These are phyloP conservation scores for Zaprionus lineosus DNA, from an alignment of 2,888 invertebrate species.

Conservation along the genomic window DNA sequence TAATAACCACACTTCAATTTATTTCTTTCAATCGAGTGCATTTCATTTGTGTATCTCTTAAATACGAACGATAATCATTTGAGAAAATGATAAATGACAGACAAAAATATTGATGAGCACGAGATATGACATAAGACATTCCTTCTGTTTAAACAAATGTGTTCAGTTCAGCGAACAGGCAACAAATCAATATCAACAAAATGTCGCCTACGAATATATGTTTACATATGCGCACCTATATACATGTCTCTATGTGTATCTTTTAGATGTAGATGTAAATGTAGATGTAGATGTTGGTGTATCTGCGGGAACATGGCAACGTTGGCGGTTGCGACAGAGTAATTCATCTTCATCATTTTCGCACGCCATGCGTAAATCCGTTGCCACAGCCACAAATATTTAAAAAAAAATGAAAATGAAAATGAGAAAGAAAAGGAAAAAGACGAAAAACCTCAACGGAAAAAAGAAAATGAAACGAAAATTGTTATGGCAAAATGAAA, in stretches of 20 bases:
- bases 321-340: too few species aligned
- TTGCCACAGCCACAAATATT: constrained; percentile 49
- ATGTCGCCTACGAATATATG: constrained; percentile 47
- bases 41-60: constrained; percentile 17
- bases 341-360: constrained; percentile 75
- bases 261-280: constrained; percentile 16
- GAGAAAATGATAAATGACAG: constrained; percentile 66
- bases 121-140: constrained; percentile 16
- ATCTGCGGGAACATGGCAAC: constrained; percentile 34
- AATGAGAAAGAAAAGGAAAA: constrained; percentile 67
- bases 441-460: constrained; percentile 32
- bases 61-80: constrained; percentile 43
- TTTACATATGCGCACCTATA: constrained; percentile 28
- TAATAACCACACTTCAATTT: constrained; percentile 59
- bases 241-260: background rate
- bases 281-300: constrained; percentile 27
- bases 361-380: constrained; percentile 68
- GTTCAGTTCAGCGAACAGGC: constrained; percentile 44
- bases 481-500: constrained; percentile 69
- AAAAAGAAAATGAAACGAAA: constrained; percentile 34
- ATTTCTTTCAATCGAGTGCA: constrained; percentile 62
- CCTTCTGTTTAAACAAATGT: constrained; percentile 48
- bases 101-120: constrained; percentile 25
- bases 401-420: constrained; percentile 38
- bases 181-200: constrained; percentile 64